Percentiles rank a stretch among this genome's conserved stretches.
These are phyloP conservation scores for Drosophila lacteicornis DNA, from an alignment of 1,140 invertebrate species.

Conservation along the genomic window DNA sequence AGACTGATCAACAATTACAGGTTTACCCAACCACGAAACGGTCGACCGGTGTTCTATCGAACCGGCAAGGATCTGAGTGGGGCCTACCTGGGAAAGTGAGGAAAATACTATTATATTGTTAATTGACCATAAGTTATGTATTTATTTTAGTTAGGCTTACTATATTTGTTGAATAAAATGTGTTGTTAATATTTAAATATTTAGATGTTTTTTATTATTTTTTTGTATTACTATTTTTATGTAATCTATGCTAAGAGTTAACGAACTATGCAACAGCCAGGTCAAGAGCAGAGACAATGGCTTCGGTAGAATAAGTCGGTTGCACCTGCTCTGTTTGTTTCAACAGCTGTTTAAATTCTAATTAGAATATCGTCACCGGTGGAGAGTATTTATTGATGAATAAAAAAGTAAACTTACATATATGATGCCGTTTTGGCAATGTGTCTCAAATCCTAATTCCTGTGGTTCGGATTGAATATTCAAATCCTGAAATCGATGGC, in stretches of 20 bases:
- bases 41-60: constrained; percentile 86
- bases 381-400: background rate
- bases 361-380: background rate
- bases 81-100: constrained; percentile 31
- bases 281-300: background rate
- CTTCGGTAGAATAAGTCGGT: background rate
- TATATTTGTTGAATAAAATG: background rate
- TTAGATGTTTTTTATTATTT: no score
- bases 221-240: no score
- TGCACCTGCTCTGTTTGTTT: constrained; percentile 10
- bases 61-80: constrained; percentile 15
- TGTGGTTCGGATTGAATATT: no score
- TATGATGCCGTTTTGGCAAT: no score
- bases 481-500: no score
- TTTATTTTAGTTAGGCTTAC: constrained; percentile 32
- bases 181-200: background rate
- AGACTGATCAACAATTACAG: constrained; percentile 57
- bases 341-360: constrained; percentile 17
- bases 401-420: background rate
- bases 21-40: constrained; percentile 84
- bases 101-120: background rate
- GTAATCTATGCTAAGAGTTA: background rate
- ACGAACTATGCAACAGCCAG: background rate
- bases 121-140: constrained; percentile 15
- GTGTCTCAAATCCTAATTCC: background rate